A percentile compares a stretch with the other conserved stretches of the same genome.
Conservation (phyloP, 2,888 invertebrate genomes). For the Ectobius pallidus region DNA sequence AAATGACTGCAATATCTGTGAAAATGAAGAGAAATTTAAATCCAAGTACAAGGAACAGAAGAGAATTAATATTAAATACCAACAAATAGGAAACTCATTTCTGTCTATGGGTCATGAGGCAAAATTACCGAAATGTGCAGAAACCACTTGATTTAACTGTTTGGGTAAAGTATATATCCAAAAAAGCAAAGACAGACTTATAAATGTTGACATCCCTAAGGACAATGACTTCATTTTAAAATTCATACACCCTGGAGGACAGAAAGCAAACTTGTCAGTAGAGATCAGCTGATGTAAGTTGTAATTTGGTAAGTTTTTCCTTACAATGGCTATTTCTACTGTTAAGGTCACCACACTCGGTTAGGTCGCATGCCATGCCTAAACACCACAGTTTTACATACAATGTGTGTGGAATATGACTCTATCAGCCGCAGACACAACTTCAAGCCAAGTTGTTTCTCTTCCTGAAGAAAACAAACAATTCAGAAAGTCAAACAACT, state of each 20-base stretch:
- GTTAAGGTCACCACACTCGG: no score
- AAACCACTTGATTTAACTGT: background rate
- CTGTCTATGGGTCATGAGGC: no score
- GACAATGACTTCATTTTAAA: background rate
- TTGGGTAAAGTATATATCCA: background rate
- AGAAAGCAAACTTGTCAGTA: conserved; percentile 25
- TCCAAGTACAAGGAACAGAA: no score
- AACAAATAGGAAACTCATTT: no score
- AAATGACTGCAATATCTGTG: no score
- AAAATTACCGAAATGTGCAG: no score
- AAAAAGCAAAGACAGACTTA: background rate
- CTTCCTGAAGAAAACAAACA: conserved; percentile 37
- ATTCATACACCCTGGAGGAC: background rate
- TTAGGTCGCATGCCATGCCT: no score
- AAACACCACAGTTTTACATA: conserved; percentile 37
- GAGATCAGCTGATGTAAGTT: conserved; percentile 11
- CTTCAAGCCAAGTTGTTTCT: conserved; percentile 38
- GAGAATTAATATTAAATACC: no score
- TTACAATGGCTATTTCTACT: no score
- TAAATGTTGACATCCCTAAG: background rate
- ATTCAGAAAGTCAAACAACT: background rate
- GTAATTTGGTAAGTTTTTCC: no score
- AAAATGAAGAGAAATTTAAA: no score
- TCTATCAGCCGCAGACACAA: conserved; percentile 38
- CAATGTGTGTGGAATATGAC: conserved; percentile 36